Percentiles rank a stretch among this genome's conserved stretches.
Evolutionary conservation across 2,888 invertebrate species (phyloP).

Genomic region (Chrysolina americana): DNA sequence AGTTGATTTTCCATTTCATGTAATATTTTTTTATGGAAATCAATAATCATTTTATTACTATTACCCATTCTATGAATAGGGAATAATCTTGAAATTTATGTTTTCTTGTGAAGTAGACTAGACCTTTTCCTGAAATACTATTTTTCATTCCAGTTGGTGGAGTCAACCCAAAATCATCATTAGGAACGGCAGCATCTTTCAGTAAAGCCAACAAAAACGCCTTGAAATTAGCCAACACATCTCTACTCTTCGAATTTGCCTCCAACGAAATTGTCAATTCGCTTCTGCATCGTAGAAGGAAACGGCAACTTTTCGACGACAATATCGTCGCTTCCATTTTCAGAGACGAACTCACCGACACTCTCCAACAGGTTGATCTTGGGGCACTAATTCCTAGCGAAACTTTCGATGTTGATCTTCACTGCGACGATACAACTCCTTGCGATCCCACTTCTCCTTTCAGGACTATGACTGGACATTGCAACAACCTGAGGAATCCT

Average conservation of each 20-base stretch:
- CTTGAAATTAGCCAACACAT: slow-evolving; percentile 86
- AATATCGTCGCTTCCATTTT: slow-evolving; percentile 72
- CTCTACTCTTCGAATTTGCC: slow-evolving; percentile 87
- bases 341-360: slow-evolving; percentile 81
- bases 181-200: slow-evolving; percentile 91
- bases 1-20: too few species aligned
- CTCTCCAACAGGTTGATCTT: slow-evolving; percentile 85
- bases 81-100: neutral
- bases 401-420: slow-evolving; percentile 76
- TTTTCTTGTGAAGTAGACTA: neutral
- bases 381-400: slow-evolving; percentile 78
- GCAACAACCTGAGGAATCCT: slow-evolving; percentile 90
- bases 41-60: too few species aligned
- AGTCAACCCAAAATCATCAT: slow-evolving; percentile 88
- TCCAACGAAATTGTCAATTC: slow-evolving; percentile 88
- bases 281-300: slow-evolving; percentile 73
- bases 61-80: neutral
- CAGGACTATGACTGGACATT: slow-evolving; percentile 85
- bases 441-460: slow-evolving; percentile 83
- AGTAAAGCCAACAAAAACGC: slow-evolving; percentile 91
- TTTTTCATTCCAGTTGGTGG: slow-evolving; percentile 75
- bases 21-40: too few species aligned
- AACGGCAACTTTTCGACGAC: slow-evolving; percentile 82
- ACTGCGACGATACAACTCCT: slow-evolving; percentile 79
- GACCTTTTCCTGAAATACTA: too few species aligned